Evolutionary conservation across 2,888 invertebrate species (phyloP).

Genomic region (Spodoptera littoralis): DNA sequence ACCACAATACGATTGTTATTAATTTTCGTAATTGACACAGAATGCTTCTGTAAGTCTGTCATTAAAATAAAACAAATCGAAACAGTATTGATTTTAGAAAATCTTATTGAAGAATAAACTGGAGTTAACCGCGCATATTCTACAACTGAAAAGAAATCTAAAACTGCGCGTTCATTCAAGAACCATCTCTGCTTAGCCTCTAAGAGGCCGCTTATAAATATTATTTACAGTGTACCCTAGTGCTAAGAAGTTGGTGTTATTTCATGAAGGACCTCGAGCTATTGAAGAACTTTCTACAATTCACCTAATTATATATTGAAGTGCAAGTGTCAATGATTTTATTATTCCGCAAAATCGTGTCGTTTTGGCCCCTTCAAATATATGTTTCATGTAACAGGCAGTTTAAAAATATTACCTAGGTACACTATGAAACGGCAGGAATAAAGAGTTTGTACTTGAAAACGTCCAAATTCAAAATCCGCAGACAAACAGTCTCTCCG

Average conservation of each 20-base stretch:
- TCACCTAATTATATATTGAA: constrained; percentile 32
- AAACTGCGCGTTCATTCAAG: constrained; percentile 77
- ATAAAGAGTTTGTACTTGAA: constrained; percentile 45
- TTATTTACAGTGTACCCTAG: constrained; percentile 70
- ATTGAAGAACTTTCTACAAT: constrained; percentile 10
- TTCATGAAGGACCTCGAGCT: constrained; percentile 60
- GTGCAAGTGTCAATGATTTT: constrained; percentile 36
- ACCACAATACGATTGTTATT: no score
- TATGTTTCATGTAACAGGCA: constrained; percentile 22
- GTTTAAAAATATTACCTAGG: constrained; percentile 18
- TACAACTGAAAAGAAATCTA: constrained; percentile 61
- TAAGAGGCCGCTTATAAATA: constrained; percentile 77
- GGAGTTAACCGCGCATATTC: neutral
- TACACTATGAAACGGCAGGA: constrained; percentile 26
- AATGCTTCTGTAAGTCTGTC: no score
- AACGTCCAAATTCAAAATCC: constrained; percentile 38
- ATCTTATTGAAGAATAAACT: no score
- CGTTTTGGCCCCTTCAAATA: constrained; percentile 55
- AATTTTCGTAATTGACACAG: no score
- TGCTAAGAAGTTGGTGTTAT: constrained; percentile 55
- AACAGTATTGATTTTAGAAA: no score
- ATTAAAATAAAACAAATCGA: no score
- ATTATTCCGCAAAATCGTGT: constrained; percentile 26
- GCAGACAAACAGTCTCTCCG: constrained; percentile 9
- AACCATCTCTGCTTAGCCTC: constrained; percentile 76